Evolutionary conservation across 2,797 vertebrate genomes (phyloP), one percentile per base, ranked within the genome.

Genomic region (Australoheros facetus): DNA sequence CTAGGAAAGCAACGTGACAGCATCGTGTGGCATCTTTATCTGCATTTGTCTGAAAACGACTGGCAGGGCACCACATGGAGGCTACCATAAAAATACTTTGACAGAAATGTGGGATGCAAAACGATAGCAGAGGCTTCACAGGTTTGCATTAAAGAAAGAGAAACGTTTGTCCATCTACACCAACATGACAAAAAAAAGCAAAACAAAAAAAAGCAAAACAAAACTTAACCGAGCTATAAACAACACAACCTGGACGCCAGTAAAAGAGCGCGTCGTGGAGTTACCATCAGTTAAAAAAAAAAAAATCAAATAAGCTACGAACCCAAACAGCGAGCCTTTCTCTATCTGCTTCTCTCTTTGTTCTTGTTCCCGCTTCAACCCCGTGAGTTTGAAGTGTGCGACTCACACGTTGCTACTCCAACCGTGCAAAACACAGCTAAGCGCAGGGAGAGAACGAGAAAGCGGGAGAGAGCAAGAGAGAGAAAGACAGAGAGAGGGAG

Each of bases 381-480:
- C 60, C 84, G 85, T 75, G 85, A 91, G 89, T 90, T 92, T 88
- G 85, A 93, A 88, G 88, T 79, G 83, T 71, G 91, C 90, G 88
- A 83, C 83, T 92, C 89, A 77, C 84, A 85, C 85, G 79, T 91
- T 88, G 88, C 89, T 91, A 89, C 88, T 87, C 82, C 86, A 84
- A 86, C 75, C 90, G 93, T 91, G 90, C 89, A 94, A 94, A 95
- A 95, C 91, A 94, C 90, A 94, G 92, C 90, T 92, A 92, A 90
- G 91, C 90, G 88, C 73, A 81, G 80, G 37, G 86, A 76, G 81
- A 58, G 86, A 66, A 71, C 19, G 42, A 69, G 79, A 62, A 56
- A 42, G 71, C 34, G 57, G 75, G 79, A 69, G 80, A 60, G 64
- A 64, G 72, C 60, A 3, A 19, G 26, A 69, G 39, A n/a, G 78